Base-by-base conservation (phyloP, 2,797 vertebrate species). In the Acanthopagrus latus region DNA sequence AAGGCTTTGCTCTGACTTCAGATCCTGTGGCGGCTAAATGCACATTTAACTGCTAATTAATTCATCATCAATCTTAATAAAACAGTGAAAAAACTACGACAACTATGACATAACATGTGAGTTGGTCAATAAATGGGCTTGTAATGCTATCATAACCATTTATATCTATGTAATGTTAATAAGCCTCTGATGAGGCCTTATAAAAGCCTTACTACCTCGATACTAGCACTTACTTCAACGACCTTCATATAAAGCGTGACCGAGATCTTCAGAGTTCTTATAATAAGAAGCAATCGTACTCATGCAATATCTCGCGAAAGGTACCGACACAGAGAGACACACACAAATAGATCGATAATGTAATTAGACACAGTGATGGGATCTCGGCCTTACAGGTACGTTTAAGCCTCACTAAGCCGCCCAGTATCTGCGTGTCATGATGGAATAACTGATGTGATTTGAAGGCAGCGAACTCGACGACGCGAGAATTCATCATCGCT, bases 291-390 rank as follows among this genome's bases (percentile, higher is more conserved):
- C 11, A 47, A 3, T 68, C 60, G 51, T 56, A 51, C 56, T 4
- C 3, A 3, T 62, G 54, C 50, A 69, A 75, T 60, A 72, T 48
- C 48, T 76, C 29, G 44, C 43, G 17, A 59, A 63, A 83, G 3
- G 8, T 17, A 29, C 21, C 2, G 14, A 60, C 60, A 54, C 47
- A 65, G 33, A 65, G 33, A 71, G 3, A 69, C 38, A 56, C 50
- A 55, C 27, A 54, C 27, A 72, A 58, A 76, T 4, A 58, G 67
- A 84, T 87, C 70, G 66, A 86, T 85, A 76, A 69, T 57, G 21
- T 48, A 76, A 80, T 86, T 72, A 80, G 41, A 74, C 21, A 57
- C 29, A 44, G 64, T 12, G 72, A 64, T 43, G 58, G 17, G 58
- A 82, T 82, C 84, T 73, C 58, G 50, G 63, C 27, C 52, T 56